Conservation (phyloP, 2,888 invertebrate genomes). For the Eristalinus aeneus region DNA sequence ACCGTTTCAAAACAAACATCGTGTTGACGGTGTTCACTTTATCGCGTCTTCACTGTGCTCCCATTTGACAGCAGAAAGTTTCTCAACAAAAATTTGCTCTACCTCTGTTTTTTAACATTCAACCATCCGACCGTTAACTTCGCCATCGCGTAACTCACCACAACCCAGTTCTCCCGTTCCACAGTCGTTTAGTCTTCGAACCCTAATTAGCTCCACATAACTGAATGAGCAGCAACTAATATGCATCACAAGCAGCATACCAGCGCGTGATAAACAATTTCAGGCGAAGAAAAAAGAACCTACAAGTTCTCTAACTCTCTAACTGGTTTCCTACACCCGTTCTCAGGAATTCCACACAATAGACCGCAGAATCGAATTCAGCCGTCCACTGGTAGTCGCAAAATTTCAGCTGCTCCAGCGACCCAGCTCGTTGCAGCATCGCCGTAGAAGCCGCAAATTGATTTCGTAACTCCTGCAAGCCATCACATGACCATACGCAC, state of each 20-base stretch:
- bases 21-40: too few species aligned
- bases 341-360: conserved; percentile 27
- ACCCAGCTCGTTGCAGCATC: not conserved
- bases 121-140: not conserved
- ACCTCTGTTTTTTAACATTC: not conserved
- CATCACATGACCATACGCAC: not conserved
- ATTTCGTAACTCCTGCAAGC: not conserved
- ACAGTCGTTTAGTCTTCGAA: not conserved
- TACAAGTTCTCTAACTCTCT: conserved; percentile 23
- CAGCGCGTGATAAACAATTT: conserved; percentile 10
- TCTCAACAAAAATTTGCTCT: not conserved
- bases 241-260: conserved; percentile 30
- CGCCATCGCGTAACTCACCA: not conserved
- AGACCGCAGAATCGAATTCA: not conserved
- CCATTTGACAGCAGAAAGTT: too few species aligned
- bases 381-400: not conserved
- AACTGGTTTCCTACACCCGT: conserved; percentile 25
- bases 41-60: too few species aligned
- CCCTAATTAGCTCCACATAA: conserved; percentile 19
- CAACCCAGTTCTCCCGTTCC: conserved; percentile 2
- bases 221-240: conserved; percentile 8
- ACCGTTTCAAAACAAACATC: too few species aligned
- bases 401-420: not conserved
- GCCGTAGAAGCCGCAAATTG: not conserved
- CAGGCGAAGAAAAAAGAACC: not conserved